phyloP scores from a whole-genome alignment of 2,888 invertebrate species.

The Ochlodes sylvanus region DNA sequence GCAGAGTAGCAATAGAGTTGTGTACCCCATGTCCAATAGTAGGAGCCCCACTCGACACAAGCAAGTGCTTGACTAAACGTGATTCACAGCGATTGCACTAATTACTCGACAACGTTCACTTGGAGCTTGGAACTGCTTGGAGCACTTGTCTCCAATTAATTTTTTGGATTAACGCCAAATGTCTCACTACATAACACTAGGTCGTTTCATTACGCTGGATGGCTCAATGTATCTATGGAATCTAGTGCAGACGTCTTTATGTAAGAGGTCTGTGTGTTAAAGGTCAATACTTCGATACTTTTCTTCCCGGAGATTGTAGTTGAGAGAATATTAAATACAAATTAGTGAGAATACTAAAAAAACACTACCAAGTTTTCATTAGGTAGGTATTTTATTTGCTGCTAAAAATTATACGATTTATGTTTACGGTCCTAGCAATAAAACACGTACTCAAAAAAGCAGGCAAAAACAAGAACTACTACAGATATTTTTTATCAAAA shows the following conservation, averaged over 20 bases:
- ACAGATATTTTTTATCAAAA: no score
- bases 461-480: no score
- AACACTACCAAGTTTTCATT: no score
- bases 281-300: no score
- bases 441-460: no score
- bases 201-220: conserved; percentile 8
- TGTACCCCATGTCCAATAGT: not conserved
- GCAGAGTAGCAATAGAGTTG: no score
- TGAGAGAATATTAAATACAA: no score
- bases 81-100: conserved; percentile 74
- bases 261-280: not conserved
- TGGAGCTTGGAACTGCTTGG: conserved; percentile 45
- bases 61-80: conserved; percentile 54
- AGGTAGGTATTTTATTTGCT: no score
- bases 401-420: no score
- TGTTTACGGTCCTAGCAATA: no score
- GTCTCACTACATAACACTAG: conserved; percentile 34
- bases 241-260: not conserved
- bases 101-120: conserved; percentile 53
- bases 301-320: no score
- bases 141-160: conserved; percentile 70
- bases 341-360: no score
- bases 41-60: conserved; percentile 11
- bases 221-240: not conserved
- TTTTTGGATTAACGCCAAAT: conserved; percentile 77